Conservation (phyloP, 2,797 vertebrate species). For the Emydoidea blandingii region DNA sequence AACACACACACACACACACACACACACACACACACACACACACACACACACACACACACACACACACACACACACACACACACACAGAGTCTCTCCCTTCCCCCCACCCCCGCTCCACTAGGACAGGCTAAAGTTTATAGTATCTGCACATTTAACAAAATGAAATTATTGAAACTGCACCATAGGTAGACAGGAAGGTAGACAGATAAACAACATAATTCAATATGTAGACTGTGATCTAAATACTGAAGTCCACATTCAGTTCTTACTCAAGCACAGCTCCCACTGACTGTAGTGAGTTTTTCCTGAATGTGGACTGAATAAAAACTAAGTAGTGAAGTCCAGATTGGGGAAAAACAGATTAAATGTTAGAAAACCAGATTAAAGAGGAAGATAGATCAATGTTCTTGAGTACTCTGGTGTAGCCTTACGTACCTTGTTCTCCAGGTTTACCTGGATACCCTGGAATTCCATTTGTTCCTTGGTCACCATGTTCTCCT, state of each 20-base stretch:
- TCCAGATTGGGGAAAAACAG: not conserved
- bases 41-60: too few species aligned
- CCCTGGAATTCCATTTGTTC: slow-evolving; percentile 85
- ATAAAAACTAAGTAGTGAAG: not conserved
- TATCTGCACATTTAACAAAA: not conserved
- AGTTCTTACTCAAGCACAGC: not conserved
- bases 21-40: not conserved
- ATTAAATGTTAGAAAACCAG: not conserved
- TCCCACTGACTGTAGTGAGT: not conserved
- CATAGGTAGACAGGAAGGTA: not conserved
- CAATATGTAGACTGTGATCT: not conserved
- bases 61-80: not conserved
- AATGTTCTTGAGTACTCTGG: not conserved
- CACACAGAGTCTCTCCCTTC: not conserved
- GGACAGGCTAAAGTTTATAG: not conserved
- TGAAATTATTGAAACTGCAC: not conserved
- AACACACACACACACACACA: not conserved
- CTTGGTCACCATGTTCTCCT: slow-evolving; percentile 90
- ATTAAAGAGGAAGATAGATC: not conserved
- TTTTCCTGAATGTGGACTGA: not conserved
- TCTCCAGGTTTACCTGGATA: slow-evolving; percentile 90
- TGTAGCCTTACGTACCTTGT: slow-evolving; percentile 82
- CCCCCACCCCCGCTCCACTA: not conserved
- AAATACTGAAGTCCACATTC: not conserved
- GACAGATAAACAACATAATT: not conserved